Evolutionary conservation across 2,113 vertebrate species (phyloP).

Genomic region (Microtus pennsylvanicus): DNA sequence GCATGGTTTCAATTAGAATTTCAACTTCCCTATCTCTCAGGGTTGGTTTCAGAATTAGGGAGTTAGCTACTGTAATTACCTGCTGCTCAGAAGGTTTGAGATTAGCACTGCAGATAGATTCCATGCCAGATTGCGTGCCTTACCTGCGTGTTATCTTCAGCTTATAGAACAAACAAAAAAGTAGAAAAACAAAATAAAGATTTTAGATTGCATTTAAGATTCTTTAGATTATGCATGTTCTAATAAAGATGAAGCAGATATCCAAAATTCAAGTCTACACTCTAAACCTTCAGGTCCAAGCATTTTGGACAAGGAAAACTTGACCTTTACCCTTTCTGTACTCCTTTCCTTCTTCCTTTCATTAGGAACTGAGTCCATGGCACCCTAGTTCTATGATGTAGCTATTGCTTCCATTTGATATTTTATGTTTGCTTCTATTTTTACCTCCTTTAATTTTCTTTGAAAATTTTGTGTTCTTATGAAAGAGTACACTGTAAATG

Average conservation of each 20-base stretch:
- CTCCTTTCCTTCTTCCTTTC: background rate
- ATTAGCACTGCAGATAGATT: background rate
- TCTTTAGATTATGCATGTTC: background rate
- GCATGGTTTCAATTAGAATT: background rate
- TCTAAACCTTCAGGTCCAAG: background rate
- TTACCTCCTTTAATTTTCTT: background rate
- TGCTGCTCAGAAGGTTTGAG: background rate
- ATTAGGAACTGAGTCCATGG: background rate
- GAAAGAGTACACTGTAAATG: slow-evolving; percentile 32
- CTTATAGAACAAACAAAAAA: background rate
- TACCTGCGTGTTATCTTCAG: background rate
- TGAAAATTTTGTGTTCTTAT: background rate
- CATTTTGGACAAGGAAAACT: background rate
- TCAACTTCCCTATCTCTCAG: background rate
- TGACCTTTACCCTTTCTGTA: background rate
- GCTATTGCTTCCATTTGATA: background rate
- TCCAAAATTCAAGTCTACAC: background rate
- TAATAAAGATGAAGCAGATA: background rate
- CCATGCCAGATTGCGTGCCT: background rate
- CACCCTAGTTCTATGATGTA: no score
- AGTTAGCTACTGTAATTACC: background rate
- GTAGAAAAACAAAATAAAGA: background rate
- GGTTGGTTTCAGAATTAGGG: background rate
- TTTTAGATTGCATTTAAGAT: background rate
- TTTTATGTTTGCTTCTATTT: background rate